Evolutionary conservation across 2,888 invertebrate genomes (phyloP).

Genomic region (Maniola hyperantus): DNA sequence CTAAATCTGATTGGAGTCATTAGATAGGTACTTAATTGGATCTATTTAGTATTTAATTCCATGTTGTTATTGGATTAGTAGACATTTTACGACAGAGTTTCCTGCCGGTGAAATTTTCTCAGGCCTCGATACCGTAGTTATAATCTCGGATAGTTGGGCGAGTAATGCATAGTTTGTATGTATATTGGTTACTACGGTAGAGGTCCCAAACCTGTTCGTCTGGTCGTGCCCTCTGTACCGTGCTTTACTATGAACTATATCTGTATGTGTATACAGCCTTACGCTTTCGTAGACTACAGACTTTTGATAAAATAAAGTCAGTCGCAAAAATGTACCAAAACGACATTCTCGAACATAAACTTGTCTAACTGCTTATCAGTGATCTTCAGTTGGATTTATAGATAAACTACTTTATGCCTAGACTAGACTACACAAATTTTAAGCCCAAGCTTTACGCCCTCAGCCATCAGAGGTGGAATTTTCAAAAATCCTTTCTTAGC

Average conservation of each 20-base stretch:
- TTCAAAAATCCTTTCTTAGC: no score
- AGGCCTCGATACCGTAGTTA: conserved; percentile 57
- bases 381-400: no score
- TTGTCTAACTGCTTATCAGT: no score
- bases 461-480: no score
- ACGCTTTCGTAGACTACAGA: neutral
- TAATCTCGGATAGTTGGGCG: conserved; percentile 66
- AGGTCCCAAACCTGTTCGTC: conserved; percentile 72
- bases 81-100: conserved; percentile 52
- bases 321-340: no score
- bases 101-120: conserved; percentile 77
- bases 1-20: neutral
- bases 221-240: conserved; percentile 72
- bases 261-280: conserved; percentile 44
- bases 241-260: conserved; percentile 60
- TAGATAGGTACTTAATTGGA: no score
- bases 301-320: neutral
- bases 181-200: conserved; percentile 80
- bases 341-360: no score
- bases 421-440: no score
- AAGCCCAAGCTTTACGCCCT: no score
- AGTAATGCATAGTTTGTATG: conserved; percentile 72
- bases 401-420: no score
- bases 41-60: conserved; percentile 20
- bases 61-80: conserved; percentile 28